These are phyloP conservation scores for Cuculus canorus DNA, from an alignment of 2,797 vertebrate genomes.

Conservation along the genomic window DNA sequence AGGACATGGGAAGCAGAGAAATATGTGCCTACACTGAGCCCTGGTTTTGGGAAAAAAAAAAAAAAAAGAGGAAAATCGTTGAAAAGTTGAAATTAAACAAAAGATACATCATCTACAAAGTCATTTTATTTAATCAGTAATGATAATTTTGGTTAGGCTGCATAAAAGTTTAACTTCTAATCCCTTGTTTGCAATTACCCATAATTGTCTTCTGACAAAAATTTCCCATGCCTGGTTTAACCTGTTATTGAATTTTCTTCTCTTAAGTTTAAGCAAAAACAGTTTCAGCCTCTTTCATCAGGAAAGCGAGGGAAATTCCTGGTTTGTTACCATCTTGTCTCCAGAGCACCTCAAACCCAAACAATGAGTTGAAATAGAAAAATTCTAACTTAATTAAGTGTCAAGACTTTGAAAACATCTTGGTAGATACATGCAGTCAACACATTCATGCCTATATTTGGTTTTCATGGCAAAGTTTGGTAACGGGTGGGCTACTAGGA, in stretches of 20 bases:
- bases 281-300: not conserved
- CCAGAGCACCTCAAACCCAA: not conserved
- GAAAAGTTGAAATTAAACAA: not conserved
- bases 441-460: not conserved
- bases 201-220: not conserved
- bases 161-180: not conserved
- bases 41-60: not conserved
- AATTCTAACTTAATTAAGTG: not conserved
- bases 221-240: not conserved
- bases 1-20: not conserved
- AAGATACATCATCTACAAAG: not conserved
- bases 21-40: not conserved
- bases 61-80: not conserved
- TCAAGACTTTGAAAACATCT: not conserved
- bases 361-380: not conserved
- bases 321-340: not conserved
- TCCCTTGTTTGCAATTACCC: not conserved
- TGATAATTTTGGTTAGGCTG: not conserved
- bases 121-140: not conserved
- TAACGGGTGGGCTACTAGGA: no score
- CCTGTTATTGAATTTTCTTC: constrained; percentile 4
- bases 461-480: no score
- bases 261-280: not conserved
- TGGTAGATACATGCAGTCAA: not conserved
- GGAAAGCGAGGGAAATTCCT: not conserved